Evolutionary conservation across 53 echinoderm and acorn worm species (phyloP).

Genomic region (Holothuria scabra): DNA sequence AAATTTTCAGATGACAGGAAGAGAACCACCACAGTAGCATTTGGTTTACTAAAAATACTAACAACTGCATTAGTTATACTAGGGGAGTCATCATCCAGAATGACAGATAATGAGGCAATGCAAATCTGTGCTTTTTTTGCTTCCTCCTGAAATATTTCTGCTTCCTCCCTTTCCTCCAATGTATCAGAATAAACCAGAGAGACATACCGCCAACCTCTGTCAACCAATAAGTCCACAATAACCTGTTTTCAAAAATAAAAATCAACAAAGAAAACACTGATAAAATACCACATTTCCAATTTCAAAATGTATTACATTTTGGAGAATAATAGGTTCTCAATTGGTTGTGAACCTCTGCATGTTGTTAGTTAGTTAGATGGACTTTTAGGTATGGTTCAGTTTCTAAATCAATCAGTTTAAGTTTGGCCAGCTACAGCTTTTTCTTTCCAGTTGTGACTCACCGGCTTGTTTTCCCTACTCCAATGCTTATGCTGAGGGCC

Average conservation of each 20-base stretch:
- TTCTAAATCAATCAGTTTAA: no score
- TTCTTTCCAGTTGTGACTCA: no score
- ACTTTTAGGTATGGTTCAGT: no score
- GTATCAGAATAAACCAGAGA: slow-evolving; percentile 77
- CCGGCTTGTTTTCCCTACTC: no score
- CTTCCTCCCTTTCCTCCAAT: slow-evolving; percentile 58
- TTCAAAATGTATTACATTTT: no score
- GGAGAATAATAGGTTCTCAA: no score
- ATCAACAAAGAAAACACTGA: background rate
- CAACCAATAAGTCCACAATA: slow-evolving; percentile 62
- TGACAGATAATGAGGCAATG: slow-evolving; percentile 24
- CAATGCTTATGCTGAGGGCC: no score
- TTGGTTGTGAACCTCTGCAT: no score
- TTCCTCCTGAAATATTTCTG: slow-evolving; percentile 49
- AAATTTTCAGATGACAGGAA: slow-evolving; percentile 54
- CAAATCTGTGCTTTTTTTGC: slow-evolving; percentile 66
- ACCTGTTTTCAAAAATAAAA: slow-evolving; percentile 12
- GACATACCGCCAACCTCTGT: slow-evolving; percentile 71
- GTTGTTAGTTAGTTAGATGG: no score
- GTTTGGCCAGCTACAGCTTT: no score
- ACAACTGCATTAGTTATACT: slow-evolving; percentile 31
- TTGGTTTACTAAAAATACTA: slow-evolving; percentile 26
- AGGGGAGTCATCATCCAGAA: background rate
- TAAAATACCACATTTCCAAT: no score
- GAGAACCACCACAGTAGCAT: slow-evolving; percentile 31